Evolutionary conservation across 1,140 invertebrate genomes (phyloP).

Genomic region (Plutomurus gul): DNA sequence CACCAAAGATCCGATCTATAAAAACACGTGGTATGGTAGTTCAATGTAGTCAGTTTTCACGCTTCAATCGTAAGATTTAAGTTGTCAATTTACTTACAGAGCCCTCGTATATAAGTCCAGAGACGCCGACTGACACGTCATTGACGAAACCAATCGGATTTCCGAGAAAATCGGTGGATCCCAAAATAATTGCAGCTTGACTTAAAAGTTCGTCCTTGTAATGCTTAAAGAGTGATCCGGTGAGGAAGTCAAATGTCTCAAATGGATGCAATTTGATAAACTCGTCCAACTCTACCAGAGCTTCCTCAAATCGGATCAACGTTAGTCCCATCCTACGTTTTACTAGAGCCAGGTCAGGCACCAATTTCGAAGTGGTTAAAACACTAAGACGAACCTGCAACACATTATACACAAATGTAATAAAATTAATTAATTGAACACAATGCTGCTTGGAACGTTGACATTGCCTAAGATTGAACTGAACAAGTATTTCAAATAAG

Average conservation of each 20-base stretch:
- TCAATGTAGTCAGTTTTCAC: background rate
- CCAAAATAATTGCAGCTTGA: slow-evolving; percentile 93
- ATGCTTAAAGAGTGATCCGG: slow-evolving; percentile 75
- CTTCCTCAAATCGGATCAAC: slow-evolving; percentile 95
- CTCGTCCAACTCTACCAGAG: slow-evolving; percentile 85
- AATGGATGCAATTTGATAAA: slow-evolving; percentile 84
- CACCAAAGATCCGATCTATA: slow-evolving; percentile 78
- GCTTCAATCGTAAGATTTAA: too few species aligned
- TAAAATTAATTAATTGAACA: background rate
- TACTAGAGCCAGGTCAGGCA: slow-evolving; percentile 72
- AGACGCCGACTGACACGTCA: slow-evolving; percentile 93
- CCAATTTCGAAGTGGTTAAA: slow-evolving; percentile 78
- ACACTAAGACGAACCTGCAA: slow-evolving; percentile 78
- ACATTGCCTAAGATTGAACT: too few species aligned
- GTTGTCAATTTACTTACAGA: slow-evolving; percentile 55
- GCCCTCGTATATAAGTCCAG: slow-evolving; percentile 87
- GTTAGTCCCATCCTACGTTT: slow-evolving; percentile 86
- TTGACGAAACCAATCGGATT: slow-evolving; percentile 94
- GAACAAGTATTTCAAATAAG: background rate
- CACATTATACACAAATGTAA: slow-evolving; percentile 6
- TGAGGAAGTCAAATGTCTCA: slow-evolving; percentile 81
- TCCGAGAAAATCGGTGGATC: slow-evolving; percentile 95
- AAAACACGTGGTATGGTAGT: background rate
- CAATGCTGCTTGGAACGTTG: background rate
- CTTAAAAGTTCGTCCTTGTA: slow-evolving; percentile 88